Conservation (phyloP, 35 echinoderm and acorn worm species). For the Strongylocentrotus purpuratus region DNA sequence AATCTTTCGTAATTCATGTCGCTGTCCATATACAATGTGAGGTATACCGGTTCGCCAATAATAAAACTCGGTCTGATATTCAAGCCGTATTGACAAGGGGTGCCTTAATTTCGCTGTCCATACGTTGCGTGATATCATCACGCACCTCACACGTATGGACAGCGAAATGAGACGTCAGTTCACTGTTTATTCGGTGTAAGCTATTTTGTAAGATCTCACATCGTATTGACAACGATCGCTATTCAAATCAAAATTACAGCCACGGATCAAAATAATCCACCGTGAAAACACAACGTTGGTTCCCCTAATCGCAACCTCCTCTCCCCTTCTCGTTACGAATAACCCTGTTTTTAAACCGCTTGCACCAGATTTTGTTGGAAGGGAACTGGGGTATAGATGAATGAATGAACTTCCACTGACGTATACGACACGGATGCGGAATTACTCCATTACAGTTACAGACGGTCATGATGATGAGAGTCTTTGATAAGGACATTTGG, state of each 20-base stretch:
- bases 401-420: neutral
- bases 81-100: too few species aligned
- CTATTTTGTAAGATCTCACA: too few species aligned
- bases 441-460: neutral
- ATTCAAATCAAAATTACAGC: neutral
- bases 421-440: neutral
- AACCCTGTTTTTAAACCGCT: neutral
- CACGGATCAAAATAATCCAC: neutral
- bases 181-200: too few species aligned
- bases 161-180: too few species aligned
- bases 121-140: too few species aligned
- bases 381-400: neutral
- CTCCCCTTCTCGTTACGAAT: neutral
- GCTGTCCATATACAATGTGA: too few species aligned
- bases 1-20: too few species aligned
- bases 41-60: too few species aligned
- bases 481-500: neutral
- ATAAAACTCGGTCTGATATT: too few species aligned
- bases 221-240: too few species aligned
- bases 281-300: neutral
- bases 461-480: neutral
- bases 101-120: too few species aligned
- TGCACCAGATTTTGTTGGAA: neutral
- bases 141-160: too few species aligned
- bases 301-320: neutral